Conservation (phyloP, 2,113 vertebrate genomes). For the Lagopus leucura region DNA sequence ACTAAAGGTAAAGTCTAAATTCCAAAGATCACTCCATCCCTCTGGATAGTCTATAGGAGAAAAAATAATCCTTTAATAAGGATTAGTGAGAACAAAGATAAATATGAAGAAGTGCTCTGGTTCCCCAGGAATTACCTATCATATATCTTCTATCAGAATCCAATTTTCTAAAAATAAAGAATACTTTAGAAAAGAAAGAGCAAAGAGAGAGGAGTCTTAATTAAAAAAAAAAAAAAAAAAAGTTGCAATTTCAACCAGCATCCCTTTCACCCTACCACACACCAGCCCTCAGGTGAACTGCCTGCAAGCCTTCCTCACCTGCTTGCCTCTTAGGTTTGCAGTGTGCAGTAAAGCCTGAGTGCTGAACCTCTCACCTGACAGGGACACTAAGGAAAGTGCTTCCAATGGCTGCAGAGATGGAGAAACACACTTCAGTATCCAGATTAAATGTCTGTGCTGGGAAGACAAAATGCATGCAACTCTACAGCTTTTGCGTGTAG, state of each 20-base stretch:
- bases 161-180: neutral
- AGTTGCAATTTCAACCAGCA: neutral
- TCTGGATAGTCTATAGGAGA: neutral
- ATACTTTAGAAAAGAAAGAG: neutral
- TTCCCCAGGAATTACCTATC: neutral
- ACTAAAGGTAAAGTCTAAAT: neutral
- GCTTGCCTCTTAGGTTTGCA: neutral
- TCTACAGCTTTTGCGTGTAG: neutral
- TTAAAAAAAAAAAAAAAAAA: too few relatives aligned
- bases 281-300: accelerated
- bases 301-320: neutral
- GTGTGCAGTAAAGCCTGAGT: accelerated
- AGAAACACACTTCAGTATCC: neutral
- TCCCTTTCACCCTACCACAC: neutral
- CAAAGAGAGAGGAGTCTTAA: neutral
- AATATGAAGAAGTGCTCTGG: neutral
- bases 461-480: neutral
- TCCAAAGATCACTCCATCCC: neutral
- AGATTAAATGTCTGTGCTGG: neutral
- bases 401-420: too few relatives aligned
- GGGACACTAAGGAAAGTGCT: neutral
- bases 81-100: neutral
- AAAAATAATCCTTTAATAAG: neutral
- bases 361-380: neutral
- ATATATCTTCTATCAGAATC: neutral